These are phyloP conservation scores for Palythoa caribaeorum DNA, from an alignment of 92 coral and sea anemone genomes.

Conservation along the genomic window DNA sequence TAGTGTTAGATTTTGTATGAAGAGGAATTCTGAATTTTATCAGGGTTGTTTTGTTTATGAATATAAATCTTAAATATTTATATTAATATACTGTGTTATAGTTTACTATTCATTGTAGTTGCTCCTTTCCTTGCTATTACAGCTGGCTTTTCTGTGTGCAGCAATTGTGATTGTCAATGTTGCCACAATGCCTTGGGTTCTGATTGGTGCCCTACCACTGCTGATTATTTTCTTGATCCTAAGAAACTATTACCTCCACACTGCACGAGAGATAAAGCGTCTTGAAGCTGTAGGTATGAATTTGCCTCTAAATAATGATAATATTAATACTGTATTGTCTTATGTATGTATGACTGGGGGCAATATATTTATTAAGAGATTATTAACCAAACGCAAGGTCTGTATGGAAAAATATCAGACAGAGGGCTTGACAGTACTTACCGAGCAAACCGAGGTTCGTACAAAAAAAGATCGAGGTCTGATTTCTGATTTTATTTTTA, in stretches of 20 bases:
- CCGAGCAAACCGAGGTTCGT: too few relatives aligned
- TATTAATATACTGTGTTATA: too few relatives aligned
- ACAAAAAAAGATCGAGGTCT: too few relatives aligned
- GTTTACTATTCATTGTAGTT: background rate
- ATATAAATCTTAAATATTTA: background rate
- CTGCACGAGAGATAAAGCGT: slow-evolving; percentile 89
- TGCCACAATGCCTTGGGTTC: slow-evolving; percentile 78
- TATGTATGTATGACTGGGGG: too few relatives aligned
- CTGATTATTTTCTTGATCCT: slow-evolving; percentile 72
- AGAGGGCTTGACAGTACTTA: too few relatives aligned
- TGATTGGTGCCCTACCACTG: slow-evolving; percentile 79
- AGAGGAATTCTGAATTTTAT: background rate
- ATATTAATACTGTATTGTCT: background rate
- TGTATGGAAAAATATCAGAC: too few relatives aligned
- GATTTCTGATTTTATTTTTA: too few relatives aligned
- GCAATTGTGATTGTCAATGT: slow-evolving; percentile 83
- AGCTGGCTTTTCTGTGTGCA: slow-evolving; percentile 71
- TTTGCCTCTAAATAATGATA: background rate
- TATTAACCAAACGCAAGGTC: too few relatives aligned
- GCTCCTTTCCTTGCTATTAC: background rate
- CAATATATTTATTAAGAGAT: too few relatives aligned
- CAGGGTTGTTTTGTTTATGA: background rate
- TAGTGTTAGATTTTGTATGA: too few relatives aligned
- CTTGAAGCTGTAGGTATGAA: slow-evolving; percentile 80
- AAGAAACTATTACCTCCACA: slow-evolving; percentile 90